These are phyloP conservation scores for Grapholita molesta DNA, from an alignment of 1,140 invertebrate genomes.

Conservation along the genomic window DNA sequence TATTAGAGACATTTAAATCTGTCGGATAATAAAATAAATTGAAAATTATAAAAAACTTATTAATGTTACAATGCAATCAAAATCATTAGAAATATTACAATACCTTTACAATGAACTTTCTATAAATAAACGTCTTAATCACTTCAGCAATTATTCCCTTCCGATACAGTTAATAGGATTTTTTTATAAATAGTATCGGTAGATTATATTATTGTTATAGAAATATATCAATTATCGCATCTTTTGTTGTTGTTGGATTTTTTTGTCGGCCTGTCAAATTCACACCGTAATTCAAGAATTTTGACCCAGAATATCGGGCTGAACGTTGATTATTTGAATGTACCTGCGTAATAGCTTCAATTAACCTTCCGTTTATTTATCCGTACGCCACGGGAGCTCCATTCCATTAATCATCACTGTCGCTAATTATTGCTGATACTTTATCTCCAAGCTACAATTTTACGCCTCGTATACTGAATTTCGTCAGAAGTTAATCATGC, in stretches of 20 bases:
- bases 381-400: not conserved
- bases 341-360: constrained; percentile 14
- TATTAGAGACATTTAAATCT: no score
- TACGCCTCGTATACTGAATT: not conserved
- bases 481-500: not conserved
- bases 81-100: not conserved
- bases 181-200: no score
- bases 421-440: not conserved
- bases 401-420: not conserved
- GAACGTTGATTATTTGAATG: not conserved
- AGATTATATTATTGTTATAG: no score
- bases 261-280: no score
- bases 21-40: no score
- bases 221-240: constrained; percentile 12
- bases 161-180: not conserved
- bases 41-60: no score
- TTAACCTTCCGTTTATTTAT: constrained; percentile 5
- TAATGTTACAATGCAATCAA: no score
- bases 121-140: not conserved
- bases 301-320: not conserved
- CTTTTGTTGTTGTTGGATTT: constrained; percentile 10
- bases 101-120: not conserved
- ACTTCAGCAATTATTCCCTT: not conserved
- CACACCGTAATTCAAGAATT: not conserved
- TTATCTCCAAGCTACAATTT: not conserved